These are phyloP conservation scores for Triops cancriformis DNA, from an alignment of 1,140 invertebrate genomes.

Conservation along the genomic window DNA sequence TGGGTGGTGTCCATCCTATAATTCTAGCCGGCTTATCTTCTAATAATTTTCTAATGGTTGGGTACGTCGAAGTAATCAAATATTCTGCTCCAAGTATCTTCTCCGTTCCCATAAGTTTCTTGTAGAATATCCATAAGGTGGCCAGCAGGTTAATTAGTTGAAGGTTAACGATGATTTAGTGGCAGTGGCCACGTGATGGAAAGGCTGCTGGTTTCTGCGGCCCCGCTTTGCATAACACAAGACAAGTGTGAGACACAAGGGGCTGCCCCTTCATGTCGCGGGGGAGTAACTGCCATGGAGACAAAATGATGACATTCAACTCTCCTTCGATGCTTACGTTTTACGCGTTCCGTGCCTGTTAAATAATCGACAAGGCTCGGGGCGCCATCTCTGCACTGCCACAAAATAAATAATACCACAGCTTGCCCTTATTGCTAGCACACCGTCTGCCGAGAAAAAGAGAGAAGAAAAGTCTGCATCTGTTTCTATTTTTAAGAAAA, in stretches of 20 bases:
- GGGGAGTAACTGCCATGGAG: not conserved
- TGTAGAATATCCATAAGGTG: not conserved
- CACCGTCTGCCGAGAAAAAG: not conserved
- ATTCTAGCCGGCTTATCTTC: too few relatives aligned
- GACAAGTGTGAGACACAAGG: not conserved
- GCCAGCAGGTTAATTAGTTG: not conserved
- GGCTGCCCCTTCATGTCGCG: not conserved
- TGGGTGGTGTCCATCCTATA: too few relatives aligned
- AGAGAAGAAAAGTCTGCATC: not conserved
- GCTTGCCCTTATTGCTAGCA: not conserved
- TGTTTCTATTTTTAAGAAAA: not conserved
- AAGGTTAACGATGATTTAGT: not conserved
- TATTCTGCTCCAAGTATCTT: not conserved
- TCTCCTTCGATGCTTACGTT: not conserved
- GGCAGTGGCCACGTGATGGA: not conserved
- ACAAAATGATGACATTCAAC: not conserved
- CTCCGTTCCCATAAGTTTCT: not conserved
- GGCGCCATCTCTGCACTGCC: not conserved
- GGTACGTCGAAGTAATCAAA: too few relatives aligned
- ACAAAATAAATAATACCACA: not conserved
- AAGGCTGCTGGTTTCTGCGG: not conserved
- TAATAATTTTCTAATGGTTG: too few relatives aligned
- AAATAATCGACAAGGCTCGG: not conserved
- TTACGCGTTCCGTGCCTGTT: not conserved
- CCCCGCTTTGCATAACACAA: not conserved